Conservation (phyloP, 2,797 vertebrate species). For the Chanos chanos region DNA sequence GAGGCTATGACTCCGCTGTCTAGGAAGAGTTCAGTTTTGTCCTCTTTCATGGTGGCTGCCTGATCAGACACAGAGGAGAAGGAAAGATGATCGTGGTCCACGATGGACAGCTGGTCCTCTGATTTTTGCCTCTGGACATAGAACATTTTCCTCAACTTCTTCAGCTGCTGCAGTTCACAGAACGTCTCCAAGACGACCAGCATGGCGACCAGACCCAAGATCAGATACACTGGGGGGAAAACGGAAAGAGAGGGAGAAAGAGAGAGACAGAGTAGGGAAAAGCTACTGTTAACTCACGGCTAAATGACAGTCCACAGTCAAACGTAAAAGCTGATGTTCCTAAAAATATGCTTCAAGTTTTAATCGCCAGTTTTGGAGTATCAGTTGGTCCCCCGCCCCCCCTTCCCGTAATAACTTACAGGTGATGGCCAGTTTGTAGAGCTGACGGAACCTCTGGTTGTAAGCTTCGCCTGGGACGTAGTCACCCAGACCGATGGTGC, state of each 20-base stretch:
- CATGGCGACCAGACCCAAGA: slow-evolving; percentile 86
- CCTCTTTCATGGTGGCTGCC: slow-evolving; percentile 75
- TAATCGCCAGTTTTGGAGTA: no score
- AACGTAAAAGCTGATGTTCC: no score
- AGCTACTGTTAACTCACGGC: no score
- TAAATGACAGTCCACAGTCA: no score
- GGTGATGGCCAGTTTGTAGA: slow-evolving; percentile 92
- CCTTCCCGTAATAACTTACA: no score
- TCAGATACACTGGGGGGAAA: slow-evolving; percentile 77
- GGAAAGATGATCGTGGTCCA: slow-evolving; percentile 63
- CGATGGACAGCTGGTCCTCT: slow-evolving; percentile 75
- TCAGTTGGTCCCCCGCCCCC: no score
- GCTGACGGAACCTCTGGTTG: slow-evolving; percentile 77
- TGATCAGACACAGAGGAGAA: slow-evolving; percentile 68
- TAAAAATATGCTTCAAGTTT: no score
- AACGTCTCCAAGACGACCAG: slow-evolving; percentile 93
- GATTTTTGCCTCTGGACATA: slow-evolving; percentile 78
- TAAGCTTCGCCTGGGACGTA: slow-evolving; percentile 91
- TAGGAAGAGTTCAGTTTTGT: slow-evolving; percentile 71
- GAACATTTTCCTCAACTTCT: slow-evolving; percentile 83
- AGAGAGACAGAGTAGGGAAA: no score
- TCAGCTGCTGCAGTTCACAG: slow-evolving; percentile 90
- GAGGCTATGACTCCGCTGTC: slow-evolving; percentile 35
- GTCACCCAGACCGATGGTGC: slow-evolving; percentile 96
- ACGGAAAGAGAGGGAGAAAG: not conserved